These are phyloP conservation scores for Petrosia ficiformis DNA, from an alignment of 37 sponge, comb jelly and placozoan genomes.

Conservation along the genomic window DNA sequence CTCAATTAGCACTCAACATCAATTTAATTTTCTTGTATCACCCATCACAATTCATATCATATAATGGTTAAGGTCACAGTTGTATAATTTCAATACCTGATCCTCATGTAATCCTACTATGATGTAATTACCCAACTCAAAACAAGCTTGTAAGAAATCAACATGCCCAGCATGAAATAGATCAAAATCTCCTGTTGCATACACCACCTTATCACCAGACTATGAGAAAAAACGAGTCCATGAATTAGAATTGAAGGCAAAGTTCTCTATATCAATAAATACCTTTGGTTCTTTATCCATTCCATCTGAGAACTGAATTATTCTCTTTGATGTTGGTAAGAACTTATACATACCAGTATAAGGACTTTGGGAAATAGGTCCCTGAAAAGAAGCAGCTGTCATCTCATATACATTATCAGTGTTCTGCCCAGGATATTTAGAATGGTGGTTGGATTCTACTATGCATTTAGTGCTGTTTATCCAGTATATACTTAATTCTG, in stretches of 20 bases:
- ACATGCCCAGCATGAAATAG: slow-evolving; percentile 87
- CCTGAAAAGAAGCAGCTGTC: not conserved
- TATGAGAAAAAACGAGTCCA: slow-evolving; percentile 4
- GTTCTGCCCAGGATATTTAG: no score
- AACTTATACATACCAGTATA: slow-evolving; percentile 63
- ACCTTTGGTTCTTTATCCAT: slow-evolving; percentile 41
- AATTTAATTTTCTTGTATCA: no score
- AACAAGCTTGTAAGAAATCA: slow-evolving; percentile 84
- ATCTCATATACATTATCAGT: no score
- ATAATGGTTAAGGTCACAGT: no score
- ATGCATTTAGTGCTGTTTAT: no score
- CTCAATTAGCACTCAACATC: no score
- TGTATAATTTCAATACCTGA: slow-evolving; percentile 32
- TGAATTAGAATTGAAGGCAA: slow-evolving; percentile 7
- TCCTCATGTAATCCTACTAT: slow-evolving; percentile 93
- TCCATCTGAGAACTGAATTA: slow-evolving; percentile 58
- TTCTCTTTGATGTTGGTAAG: slow-evolving; percentile 63
- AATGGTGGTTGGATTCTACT: no score
- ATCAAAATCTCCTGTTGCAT: slow-evolving; percentile 91
- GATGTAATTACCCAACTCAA: slow-evolving; percentile 72
- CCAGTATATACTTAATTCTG: no score
- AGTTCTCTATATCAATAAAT: not conserved
- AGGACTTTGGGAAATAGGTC: slow-evolving; percentile 31
- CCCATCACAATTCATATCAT: no score
- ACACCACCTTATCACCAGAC: slow-evolving; percentile 85